Conservation (phyloP, 2,113 vertebrate species). For the Neogale vison region DNA sequence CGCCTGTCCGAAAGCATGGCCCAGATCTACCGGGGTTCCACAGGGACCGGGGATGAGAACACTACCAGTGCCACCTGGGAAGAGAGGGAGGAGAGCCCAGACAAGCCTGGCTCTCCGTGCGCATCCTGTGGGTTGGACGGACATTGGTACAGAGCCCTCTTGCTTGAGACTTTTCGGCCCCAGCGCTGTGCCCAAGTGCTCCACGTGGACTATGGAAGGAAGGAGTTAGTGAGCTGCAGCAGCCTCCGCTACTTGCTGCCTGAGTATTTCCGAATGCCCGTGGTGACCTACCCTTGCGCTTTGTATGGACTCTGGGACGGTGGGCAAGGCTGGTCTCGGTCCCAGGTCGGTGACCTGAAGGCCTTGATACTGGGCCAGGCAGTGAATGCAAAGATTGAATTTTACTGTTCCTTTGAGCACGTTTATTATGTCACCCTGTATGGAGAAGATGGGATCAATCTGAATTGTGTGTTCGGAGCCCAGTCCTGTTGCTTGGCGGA, state of each 20-base stretch:
- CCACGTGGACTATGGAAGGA: slow-evolving; percentile 92
- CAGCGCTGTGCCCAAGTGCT: slow-evolving; percentile 88
- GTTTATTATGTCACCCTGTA: slow-evolving; percentile 92
- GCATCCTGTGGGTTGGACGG: slow-evolving; percentile 91
- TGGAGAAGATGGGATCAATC: slow-evolving; percentile 87
- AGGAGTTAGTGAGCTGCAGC: slow-evolving; percentile 87
- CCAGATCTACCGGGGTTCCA: slow-evolving; percentile 73
- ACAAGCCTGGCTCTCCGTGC: slow-evolving; percentile 90
- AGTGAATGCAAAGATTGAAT: slow-evolving; percentile 89
- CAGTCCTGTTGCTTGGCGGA: slow-evolving; percentile 81
- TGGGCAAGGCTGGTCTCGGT: slow-evolving; percentile 88
- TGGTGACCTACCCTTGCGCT: slow-evolving; percentile 93
- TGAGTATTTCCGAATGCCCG: slow-evolving; percentile 93
- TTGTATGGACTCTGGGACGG: slow-evolving; percentile 89
- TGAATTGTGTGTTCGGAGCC: slow-evolving; percentile 89
- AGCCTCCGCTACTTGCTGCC: slow-evolving; percentile 86
- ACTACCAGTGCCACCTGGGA: background rate
- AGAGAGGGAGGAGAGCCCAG: slow-evolving; percentile 70
- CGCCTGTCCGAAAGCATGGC: slow-evolving; percentile 89
- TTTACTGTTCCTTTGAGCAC: slow-evolving; percentile 91
- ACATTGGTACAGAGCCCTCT: slow-evolving; percentile 92
- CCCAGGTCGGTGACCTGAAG: slow-evolving; percentile 86
- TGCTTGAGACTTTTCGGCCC: slow-evolving; percentile 86
- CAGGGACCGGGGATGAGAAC: slow-evolving; percentile 49
- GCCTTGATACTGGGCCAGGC: slow-evolving; percentile 86